Evolutionary conservation across 2,113 vertebrate species (phyloP).

Genomic region (Orientallactaga bullata): DNA sequence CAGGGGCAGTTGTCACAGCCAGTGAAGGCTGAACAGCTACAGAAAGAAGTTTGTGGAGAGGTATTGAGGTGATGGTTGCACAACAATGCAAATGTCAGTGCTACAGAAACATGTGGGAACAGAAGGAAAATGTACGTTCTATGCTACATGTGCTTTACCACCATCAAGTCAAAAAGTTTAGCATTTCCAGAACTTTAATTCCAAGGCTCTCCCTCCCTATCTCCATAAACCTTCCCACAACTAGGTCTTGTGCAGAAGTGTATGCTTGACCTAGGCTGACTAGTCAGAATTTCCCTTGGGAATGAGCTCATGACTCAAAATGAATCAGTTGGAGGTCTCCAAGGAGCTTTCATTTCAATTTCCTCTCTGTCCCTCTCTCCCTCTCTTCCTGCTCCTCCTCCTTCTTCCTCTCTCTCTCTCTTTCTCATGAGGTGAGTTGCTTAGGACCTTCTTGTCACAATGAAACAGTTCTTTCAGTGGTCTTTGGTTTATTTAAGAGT

Average conservation of each 20-base stretch:
- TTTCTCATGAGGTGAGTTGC: background rate
- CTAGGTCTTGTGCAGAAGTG: background rate
- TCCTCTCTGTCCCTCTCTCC: background rate
- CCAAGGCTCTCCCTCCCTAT: background rate
- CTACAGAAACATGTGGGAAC: background rate
- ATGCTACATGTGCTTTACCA: background rate
- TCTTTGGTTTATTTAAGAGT: background rate
- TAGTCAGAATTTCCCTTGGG: background rate
- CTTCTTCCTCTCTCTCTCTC: background rate
- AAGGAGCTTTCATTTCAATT: background rate
- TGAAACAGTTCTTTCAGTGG: background rate
- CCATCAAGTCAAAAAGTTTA: background rate
- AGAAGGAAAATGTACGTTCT: background rate
- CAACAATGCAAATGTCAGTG: background rate
- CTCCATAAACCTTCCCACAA: fast-evolving
- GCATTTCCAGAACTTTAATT: background rate
- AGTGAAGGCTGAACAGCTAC: background rate
- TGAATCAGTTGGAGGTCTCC: background rate
- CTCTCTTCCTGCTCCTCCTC: background rate
- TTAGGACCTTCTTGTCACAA: background rate
- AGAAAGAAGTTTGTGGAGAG: background rate
- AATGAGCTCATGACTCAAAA: background rate
- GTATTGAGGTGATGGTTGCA: background rate
- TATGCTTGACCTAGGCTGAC: background rate
- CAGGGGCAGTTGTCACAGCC: background rate